These are phyloP conservation scores for mouse (Mus musculus) DNA, from an alignment of 2,113 vertebrate species.

Conservation along the genomic window DNA sequence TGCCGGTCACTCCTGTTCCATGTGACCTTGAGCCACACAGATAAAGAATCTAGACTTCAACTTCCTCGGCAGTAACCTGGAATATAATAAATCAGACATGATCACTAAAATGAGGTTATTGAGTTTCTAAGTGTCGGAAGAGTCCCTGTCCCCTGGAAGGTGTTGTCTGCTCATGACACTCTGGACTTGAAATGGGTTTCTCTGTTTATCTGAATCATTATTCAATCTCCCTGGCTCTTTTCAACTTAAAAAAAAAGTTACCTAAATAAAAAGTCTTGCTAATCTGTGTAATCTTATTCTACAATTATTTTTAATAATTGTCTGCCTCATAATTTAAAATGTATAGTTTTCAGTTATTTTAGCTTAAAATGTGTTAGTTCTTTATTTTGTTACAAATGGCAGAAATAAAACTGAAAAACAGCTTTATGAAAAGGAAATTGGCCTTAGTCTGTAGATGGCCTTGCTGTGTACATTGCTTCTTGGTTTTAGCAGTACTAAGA, in stretches of 20 bases:
- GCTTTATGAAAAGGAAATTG: background rate
- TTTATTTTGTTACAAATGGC: slow-evolving; percentile 22
- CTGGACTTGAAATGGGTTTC: background rate
- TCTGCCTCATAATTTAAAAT: background rate
- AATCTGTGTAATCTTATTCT: background rate
- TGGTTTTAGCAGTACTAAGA: background rate
- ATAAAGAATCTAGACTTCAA: background rate
- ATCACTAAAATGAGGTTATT: background rate
- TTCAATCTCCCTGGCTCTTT: background rate
- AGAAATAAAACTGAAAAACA: background rate
- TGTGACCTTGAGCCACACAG: background rate
- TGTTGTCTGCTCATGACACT: background rate
- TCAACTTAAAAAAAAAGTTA: background rate
- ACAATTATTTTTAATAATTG: background rate
- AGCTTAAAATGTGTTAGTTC: background rate
- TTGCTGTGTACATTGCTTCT: background rate
- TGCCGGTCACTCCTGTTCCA: accelerated
- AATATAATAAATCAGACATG: background rate
- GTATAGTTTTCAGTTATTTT: background rate
- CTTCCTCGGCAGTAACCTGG: background rate
- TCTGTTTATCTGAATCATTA: background rate
- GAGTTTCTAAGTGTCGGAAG: background rate
- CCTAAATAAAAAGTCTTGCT: background rate
- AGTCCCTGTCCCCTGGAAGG: background rate
- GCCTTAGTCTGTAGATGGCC: background rate